These are phyloP conservation scores for Grus americana DNA, from an alignment of 2,113 vertebrate species.

Conservation along the genomic window DNA sequence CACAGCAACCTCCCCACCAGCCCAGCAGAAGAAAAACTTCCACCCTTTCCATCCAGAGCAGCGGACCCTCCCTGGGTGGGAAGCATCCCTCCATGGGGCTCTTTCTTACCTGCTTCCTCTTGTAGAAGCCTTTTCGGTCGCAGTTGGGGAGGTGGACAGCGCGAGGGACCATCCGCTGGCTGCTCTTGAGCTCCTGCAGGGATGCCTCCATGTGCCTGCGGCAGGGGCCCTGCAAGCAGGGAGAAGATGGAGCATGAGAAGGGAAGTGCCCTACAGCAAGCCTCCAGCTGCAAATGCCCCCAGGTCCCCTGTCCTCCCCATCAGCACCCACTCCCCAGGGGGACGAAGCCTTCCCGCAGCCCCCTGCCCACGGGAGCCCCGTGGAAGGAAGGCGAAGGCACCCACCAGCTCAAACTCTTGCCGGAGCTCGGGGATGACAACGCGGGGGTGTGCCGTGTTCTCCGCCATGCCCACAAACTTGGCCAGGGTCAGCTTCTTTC, in stretches of 20 bases:
- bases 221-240: constrained; percentile 86
- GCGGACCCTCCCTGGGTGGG: fast-evolving
- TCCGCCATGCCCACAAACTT: constrained; percentile 79
- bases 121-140: constrained; percentile 97
- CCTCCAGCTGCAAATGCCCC: neutral
- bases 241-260: neutral
- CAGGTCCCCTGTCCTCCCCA: neutral
- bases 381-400: neutral
- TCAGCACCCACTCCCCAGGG: fast-evolving
- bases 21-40: neutral
- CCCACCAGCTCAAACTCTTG: constrained; percentile 95
- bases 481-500: constrained; percentile 85
- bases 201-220: constrained; percentile 93
- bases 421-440: constrained; percentile 81
- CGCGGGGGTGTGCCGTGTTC: constrained; percentile 86
- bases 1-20: neutral
- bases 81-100: neutral
- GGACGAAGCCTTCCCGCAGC: fast-evolving
- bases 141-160: constrained; percentile 97
- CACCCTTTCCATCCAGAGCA: neutral
- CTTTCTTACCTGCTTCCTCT: constrained; percentile 91
- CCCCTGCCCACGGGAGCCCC: neutral
- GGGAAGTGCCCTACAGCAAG: neutral
- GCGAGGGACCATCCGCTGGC: constrained; percentile 86
- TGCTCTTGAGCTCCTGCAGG: constrained; percentile 93